phyloP scores from a whole-genome alignment of 2,888 invertebrate genomes.

The Dolichomitus sp. region DNA sequence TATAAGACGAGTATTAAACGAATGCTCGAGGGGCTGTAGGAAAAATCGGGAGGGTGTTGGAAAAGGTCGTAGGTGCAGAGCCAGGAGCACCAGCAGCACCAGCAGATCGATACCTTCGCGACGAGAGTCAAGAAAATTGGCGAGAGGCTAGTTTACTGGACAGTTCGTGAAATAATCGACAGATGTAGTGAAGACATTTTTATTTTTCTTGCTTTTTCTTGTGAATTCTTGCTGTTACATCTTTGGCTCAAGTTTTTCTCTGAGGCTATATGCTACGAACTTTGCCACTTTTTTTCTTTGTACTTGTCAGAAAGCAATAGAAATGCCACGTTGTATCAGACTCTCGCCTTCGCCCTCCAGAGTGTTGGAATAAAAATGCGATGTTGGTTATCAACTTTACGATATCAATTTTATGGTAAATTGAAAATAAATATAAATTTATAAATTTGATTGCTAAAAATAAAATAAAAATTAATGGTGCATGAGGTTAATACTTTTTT shows the following conservation, averaged over 20 bases:
- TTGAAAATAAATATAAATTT: too few species aligned
- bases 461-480: slow-evolving; percentile 9
- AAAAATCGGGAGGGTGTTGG: slow-evolving; percentile 33
- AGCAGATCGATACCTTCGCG: slow-evolving; percentile 30
- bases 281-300: slow-evolving; percentile 21
- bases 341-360: slow-evolving; percentile 6
- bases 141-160: not conserved
- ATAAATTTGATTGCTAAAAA: too few species aligned
- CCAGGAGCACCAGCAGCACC: not conserved
- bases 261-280: not conserved
- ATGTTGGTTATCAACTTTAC: too few species aligned
- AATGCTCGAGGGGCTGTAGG: slow-evolving; percentile 25
- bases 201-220: too few species aligned
- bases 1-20: not conserved
- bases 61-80: slow-evolving; percentile 36
- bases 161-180: not conserved
- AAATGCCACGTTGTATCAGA: slow-evolving; percentile 4
- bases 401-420: too few species aligned
- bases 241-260: not conserved
- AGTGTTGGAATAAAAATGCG: slow-evolving; percentile 22
- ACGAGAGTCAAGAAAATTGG: slow-evolving; percentile 7
- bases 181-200: not conserved
- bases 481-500: not conserved
- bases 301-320: slow-evolving; percentile 43
- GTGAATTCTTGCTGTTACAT: not conserved